phyloP scores from a whole-genome alignment of 2,888 invertebrate genomes.

The Serripes groenlandicus region DNA sequence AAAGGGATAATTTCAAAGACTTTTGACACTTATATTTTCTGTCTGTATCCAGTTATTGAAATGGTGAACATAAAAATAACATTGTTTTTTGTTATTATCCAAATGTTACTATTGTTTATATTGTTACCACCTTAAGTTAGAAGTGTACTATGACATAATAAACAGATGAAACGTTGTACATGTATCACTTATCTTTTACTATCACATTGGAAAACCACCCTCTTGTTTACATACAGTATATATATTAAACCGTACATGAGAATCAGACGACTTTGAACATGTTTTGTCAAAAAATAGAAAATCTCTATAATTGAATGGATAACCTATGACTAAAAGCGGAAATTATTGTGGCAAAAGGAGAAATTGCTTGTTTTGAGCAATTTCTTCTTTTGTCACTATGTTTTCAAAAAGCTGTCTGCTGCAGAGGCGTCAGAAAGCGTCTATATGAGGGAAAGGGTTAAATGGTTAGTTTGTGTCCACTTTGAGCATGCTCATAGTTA shows the following conservation, averaged over 20 bases:
- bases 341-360: background rate
- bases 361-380: no score
- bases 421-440: no score
- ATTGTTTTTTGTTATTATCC: background rate
- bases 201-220: background rate
- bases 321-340: background rate
- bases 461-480: no score
- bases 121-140: constrained; percentile 16
- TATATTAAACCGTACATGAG: background rate
- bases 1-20: background rate
- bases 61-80: background rate
- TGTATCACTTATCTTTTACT: background rate
- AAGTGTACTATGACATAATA: constrained; percentile 41
- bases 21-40: background rate
- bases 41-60: background rate
- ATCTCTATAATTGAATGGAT: background rate
- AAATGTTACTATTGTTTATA: constrained; percentile 6
- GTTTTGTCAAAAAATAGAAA: background rate
- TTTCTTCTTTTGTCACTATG: no score
- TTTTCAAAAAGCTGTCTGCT: no score
- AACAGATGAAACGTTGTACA: constrained; percentile 44
- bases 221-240: background rate
- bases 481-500: no score
- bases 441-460: no score
- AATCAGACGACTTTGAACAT: background rate